Base-by-base conservation (phyloP, 1,140 invertebrate genomes). In the Philotrypesis tridentata region DNA sequence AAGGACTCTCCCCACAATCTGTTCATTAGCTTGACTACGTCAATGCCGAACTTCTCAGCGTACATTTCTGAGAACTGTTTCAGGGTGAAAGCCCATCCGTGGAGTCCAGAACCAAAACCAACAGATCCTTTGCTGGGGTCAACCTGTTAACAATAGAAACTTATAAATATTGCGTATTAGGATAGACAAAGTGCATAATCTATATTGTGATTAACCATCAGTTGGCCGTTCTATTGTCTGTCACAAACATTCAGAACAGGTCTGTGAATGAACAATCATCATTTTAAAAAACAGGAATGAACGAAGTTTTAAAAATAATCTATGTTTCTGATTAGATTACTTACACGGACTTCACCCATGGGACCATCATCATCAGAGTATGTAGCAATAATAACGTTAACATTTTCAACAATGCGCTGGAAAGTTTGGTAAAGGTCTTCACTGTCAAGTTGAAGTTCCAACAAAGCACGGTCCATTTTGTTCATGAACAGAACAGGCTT, bases 1-100 rank as follows among this genome's bases (percentile, higher is more conserved):
- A 99, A 99, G 90, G 98, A 99, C 92, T 99, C 98, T 90, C 99
- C 99, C 97, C 97, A 99, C 27, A 98, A 91, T 93, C 94, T 93
- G 92, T 97, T 98, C 98, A 99, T 99, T 87, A 99, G 94, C 91
- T 99, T 99, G 72, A 97, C 96, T 82, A 97, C 95, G 91, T 99
- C 97, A 87, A 99, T 98, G 92, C 98, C 98, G 94, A 99, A 99
- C 92, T 99, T 99, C 87, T 97, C 96, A 43, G 98, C 95, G 91
- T 99, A 99, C 95, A 99, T 99, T 92, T 99, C 98, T 79, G 99
- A 95, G 93, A 99, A 99, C 93, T 99, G 98, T 93, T 99, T 99
- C 61, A 99, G 93, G 74, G 99, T 99, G 91, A 99, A 99, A 76
- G 99, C 99, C 99, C 99, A 99, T 77, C 99, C 98, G 91, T 99